phyloP scores from a whole-genome alignment of 2,113 vertebrate species.

The Calyptomena viridis region DNA sequence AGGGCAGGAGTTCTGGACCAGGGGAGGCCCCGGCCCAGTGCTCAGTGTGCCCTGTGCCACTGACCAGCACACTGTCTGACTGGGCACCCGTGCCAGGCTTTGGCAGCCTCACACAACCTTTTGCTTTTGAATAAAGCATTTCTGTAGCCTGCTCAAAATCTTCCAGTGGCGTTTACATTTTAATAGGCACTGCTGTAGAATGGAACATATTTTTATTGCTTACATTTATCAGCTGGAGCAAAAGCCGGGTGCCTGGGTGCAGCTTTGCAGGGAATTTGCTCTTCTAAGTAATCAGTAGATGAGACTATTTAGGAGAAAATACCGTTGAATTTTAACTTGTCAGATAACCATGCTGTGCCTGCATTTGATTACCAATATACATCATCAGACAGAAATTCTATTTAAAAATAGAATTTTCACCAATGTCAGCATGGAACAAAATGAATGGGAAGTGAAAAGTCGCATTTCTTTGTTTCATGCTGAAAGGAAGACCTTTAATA shows the following conservation, averaged over 20 bases:
- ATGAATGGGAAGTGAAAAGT: background rate
- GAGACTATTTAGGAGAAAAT: background rate
- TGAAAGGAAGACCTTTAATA: background rate
- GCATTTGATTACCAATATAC: background rate
- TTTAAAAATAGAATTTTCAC: background rate
- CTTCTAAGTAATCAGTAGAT: background rate
- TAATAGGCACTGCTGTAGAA: conserved; percentile 66
- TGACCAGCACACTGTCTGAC: background rate
- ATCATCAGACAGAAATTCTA: background rate
- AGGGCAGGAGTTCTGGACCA: too few relatives aligned
- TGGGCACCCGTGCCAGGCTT: background rate
- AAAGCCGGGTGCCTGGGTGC: background rate
- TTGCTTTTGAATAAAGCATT: conserved; percentile 68
- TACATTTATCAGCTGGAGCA: conserved; percentile 58
- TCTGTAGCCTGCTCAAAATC: conserved; percentile 69
- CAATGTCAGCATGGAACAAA: background rate
- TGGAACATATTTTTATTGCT: conserved; percentile 64
- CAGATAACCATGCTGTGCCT: background rate
- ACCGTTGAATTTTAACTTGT: background rate
- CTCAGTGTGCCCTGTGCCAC: too few relatives aligned
- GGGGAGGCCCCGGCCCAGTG: too few relatives aligned
- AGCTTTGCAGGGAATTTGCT: background rate
- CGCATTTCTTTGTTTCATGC: background rate
- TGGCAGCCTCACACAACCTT: conserved; percentile 22
- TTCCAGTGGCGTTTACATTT: conserved; percentile 70